Conservation (phyloP, 2,888 invertebrate species). For the Nebria brevicollis region DNA sequence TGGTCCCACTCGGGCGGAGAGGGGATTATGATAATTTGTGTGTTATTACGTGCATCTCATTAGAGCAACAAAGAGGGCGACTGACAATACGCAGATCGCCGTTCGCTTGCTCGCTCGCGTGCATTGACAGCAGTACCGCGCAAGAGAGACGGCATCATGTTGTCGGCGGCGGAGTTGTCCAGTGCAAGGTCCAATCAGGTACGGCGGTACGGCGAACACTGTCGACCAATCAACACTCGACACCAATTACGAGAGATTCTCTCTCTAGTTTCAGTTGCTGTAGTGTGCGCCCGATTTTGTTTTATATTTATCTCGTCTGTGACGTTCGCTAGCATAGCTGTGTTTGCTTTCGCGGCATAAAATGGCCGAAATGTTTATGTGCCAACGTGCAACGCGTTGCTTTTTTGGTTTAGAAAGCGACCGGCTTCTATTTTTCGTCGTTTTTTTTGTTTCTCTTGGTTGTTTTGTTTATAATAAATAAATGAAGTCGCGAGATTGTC, state of each 20-base stretch:
- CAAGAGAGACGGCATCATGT: not conserved
- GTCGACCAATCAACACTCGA: not conserved
- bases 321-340: not conserved
- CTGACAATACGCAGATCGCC: no score
- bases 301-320: not conserved
- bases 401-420: no score
- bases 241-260: not conserved
- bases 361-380: not conserved
- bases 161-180: not conserved
- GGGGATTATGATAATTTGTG: constrained; percentile 1
- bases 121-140: not conserved
- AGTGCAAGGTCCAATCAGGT: not conserved
- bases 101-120: no score
- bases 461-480: not conserved
- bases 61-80: not conserved
- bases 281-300: not conserved
- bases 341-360: not conserved
- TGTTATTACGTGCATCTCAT: constrained; percentile 1
- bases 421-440: no score
- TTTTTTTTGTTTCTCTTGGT: not conserved
- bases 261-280: not conserved
- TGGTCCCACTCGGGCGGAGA: not conserved
- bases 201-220: not conserved
- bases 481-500: not conserved
- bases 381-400: no score